phyloP scores from a whole-genome alignment of 2,888 invertebrate species.

The Leptopilina drosophilae region DNA sequence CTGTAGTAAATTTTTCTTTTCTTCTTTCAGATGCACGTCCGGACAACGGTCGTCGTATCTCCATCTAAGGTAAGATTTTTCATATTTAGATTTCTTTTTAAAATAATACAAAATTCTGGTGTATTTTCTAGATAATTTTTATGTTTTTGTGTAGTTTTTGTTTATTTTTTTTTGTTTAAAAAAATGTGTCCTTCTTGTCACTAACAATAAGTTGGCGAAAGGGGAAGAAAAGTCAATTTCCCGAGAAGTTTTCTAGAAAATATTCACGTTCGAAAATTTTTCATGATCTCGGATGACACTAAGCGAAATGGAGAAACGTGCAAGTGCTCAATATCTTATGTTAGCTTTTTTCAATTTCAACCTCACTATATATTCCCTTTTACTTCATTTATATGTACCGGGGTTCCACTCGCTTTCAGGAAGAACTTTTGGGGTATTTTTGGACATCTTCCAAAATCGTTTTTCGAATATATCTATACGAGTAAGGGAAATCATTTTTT shows the following conservation, averaged over 20 bases:
- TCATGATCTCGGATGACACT: background rate
- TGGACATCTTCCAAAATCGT: slow-evolving; percentile 14
- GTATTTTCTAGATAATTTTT: too few relatives aligned
- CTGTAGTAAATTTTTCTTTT: background rate
- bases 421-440: slow-evolving; percentile 1
- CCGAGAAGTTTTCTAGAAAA: background rate
- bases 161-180: too few relatives aligned
- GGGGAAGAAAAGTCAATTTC: background rate
- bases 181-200: too few relatives aligned
- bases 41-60: slow-evolving; percentile 34
- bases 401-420: slow-evolving; percentile 12
- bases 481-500: slow-evolving; percentile 4
- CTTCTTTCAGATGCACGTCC: slow-evolving; percentile 25
- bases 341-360: slow-evolving; percentile 22
- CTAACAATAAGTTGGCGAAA: background rate
- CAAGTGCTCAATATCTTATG: background rate
- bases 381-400: slow-evolving; percentile 26
- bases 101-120: too few relatives aligned
- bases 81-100: too few relatives aligned
- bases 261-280: slow-evolving; percentile 10
- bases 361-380: slow-evolving; percentile 3
- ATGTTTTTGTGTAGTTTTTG: too few relatives aligned
- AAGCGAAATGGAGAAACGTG: background rate
- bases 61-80: slow-evolving; percentile 29
- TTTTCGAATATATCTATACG: background rate